phyloP scores from a whole-genome alignment of 2,888 invertebrate genomes.

The Margaritifera margaritifera region DNA sequence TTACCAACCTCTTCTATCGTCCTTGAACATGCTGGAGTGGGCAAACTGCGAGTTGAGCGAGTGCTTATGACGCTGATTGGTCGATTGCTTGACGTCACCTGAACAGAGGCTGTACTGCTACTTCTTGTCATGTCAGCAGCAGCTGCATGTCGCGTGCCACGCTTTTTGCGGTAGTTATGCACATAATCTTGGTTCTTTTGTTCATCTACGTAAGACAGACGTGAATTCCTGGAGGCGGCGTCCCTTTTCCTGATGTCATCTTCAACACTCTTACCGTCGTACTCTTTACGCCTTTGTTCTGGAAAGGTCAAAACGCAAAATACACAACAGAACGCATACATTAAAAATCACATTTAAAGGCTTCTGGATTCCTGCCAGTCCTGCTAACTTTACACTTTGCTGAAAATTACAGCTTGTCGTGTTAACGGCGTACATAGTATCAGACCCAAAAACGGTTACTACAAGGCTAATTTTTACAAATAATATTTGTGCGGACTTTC shows the following conservation, averaged over 20 bases:
- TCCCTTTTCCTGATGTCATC: constrained; percentile 27
- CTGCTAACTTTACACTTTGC: too few species aligned
- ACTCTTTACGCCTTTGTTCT: constrained; percentile 34
- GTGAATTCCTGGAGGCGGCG: constrained; percentile 39
- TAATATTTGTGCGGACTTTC: too few species aligned
- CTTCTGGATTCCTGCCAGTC: too few species aligned
- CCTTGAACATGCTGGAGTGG: constrained; percentile 43
- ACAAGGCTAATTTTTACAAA: too few species aligned
- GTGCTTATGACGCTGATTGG: constrained; percentile 40
- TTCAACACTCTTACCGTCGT: constrained; percentile 30
- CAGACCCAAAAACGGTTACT: too few species aligned
- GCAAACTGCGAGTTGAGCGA: constrained; percentile 41
- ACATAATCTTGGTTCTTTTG: constrained; percentile 35
- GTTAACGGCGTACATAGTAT: too few species aligned
- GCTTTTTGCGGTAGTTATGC: constrained; percentile 33
- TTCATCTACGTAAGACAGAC: constrained; percentile 40
- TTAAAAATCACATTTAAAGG: too few species aligned
- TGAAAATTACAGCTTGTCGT: too few species aligned
- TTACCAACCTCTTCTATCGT: constrained; percentile 46
- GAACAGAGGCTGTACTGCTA: constrained; percentile 42
- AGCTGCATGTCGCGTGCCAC: constrained; percentile 39
- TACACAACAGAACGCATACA: too few species aligned
- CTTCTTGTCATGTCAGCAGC: constrained; percentile 28
- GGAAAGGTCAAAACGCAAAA: constrained; percentile 8
- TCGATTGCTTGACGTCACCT: constrained; percentile 12